Base-by-base conservation (phyloP, 2,888 invertebrate genomes). In the Gymnocheta viridis region DNA sequence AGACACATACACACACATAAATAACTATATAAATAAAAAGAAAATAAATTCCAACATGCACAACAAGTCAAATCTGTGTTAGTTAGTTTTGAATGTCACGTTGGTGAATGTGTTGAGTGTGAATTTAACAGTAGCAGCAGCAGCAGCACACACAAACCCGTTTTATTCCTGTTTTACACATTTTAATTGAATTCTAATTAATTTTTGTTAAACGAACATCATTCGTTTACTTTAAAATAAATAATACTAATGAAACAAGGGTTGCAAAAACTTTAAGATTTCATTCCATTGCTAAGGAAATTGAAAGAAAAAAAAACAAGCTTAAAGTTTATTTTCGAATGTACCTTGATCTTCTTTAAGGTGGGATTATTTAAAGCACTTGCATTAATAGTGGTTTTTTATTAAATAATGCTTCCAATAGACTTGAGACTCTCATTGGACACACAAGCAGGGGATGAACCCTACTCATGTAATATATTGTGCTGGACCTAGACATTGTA, bases 111-210 rank as follows among this genome's bases (percentile, higher is more conserved):
- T 70, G 54, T 14, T 64, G 62, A 32, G 51, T 70, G 47, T 72
- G 44, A 54, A 29, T 49, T 47, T 32, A 5, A 10, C 12, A 66
- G 19, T n/a, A 77, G 14, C 0, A 78, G 14, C 22, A 78, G 29
- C 35, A 47, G 5, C 24, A 22, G 14, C 38, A 41, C 51, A 19
- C 19, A 54, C 10, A 14, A 17, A n/a, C 29, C 24, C 3, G 9
- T 51, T 29, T 22, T 22, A 19, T 56, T 72, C 24, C 32, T 69
- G 72, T 81, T 67, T 54, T 41, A 44, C 44, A 84, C 74, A 80
- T 80, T 82, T 81, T 84, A 86, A 85, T 85, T 84, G 85, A 86
- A 86, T 81, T 86, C 85, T 85, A 86, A 85, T 86, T 85, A 85
- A 83, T 80, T 85, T 85, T 76, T 49, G 82, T 81, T 62, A 41